Evolutionary conservation across 2,888 invertebrate species (phyloP), one percentile per base, ranked within the genome.

Genomic region (Drosophila mercatorum): DNA sequence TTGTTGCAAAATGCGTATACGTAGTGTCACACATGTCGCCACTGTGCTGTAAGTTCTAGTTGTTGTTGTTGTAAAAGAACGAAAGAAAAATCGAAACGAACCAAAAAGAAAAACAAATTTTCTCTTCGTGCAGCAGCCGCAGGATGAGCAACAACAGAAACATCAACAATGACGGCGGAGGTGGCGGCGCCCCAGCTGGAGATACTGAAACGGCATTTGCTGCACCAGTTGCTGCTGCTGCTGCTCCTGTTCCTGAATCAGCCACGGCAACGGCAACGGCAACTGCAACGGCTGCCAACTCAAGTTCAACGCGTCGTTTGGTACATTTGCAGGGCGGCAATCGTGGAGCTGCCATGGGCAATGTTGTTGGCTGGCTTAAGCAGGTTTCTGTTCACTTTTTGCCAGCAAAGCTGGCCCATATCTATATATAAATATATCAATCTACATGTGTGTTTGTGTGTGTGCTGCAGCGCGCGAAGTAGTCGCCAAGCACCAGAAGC

Each of bases 341-440:
- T 88, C 72, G 91, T 86, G 90, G 92, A 14, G 96, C 95, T 84
- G 95, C 96, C 90, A 95, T 96, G 84, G 94, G 95, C 80, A 96
- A 96, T 83, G 96, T 96, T 90, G 96, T 96, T 79, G 96, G 96
- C 93, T 96, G 96, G 96, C 94, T 96, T 59, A 96, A 96, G 94
- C 96, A 96, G 96, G 96, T 93, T 91, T 81, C 81, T 78, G 80
- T 77, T 77, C 53, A 47, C 34, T 47, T 26, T 63, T 31, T 31
- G 5, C n/a, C 41, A 38, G 6, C 46, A 34, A 34, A 51, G 22
- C 57, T 52, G 44, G 64, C 41, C 28, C 47, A 31, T 14, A 14
- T 17, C 17, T 17, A 22, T 2, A 22, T 22, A 22, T 38, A 26
- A 22, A 22, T 40, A 46, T 34, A 10, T 34, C 17, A 17, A 49